Evolutionary conservation across 1,140 invertebrate species (phyloP).

Genomic region (Hylaeus anthracinus): DNA sequence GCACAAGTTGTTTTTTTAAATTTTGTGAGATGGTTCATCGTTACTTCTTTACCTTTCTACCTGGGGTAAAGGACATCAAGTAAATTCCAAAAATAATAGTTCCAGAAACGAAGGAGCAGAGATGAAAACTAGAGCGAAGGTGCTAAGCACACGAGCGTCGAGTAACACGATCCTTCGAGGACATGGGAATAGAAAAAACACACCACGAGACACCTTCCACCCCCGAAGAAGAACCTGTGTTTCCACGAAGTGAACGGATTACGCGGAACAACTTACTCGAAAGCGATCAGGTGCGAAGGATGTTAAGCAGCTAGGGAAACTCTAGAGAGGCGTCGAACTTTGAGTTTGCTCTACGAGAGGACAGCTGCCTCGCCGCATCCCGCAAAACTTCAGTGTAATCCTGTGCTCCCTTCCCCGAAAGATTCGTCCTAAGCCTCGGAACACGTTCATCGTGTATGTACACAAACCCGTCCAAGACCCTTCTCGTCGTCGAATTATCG

Average conservation of each 20-base stretch:
- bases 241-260: not conserved
- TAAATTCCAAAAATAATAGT: too few relatives aligned
- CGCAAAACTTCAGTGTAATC: not conserved
- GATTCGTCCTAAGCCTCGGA: not conserved
- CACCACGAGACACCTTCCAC: not conserved
- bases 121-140: not conserved
- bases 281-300: slow-evolving; percentile 14
- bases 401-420: not conserved
- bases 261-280: not conserved
- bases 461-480: not conserved
- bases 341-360: not conserved
- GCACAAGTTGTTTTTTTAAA: too few relatives aligned
- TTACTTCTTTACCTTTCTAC: too few relatives aligned
- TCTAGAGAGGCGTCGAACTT: not conserved
- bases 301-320: not conserved
- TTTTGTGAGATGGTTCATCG: too few relatives aligned
- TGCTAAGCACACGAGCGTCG: not conserved
- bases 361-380: too few relatives aligned
- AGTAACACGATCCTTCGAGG: not conserved
- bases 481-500: slow-evolving; percentile 40
- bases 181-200: not conserved
- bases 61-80: too few relatives aligned
- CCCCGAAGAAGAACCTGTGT: not conserved
- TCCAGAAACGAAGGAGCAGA: too few relatives aligned
- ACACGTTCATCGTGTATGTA: not conserved